Conservation (phyloP, 2,797 vertebrate species). For the Danio aesculapii region DNA sequence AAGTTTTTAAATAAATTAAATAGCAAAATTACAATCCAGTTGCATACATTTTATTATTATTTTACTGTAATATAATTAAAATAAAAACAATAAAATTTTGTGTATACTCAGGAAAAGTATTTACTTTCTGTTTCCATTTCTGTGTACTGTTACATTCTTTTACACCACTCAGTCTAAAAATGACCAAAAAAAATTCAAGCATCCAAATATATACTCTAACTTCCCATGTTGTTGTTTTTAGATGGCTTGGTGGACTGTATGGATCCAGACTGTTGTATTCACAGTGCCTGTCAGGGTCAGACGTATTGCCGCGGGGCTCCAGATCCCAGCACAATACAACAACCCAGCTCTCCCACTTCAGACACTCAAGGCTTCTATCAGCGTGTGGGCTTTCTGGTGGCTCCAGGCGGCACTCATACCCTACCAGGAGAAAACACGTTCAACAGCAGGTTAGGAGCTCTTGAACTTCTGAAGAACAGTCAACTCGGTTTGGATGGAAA, state of each 20-base stretch:
- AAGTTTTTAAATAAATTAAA: too few relatives aligned
- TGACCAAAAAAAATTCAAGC: background rate
- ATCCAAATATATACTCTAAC: background rate
- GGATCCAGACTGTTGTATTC: slow-evolving; percentile 98
- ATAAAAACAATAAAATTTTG: too few relatives aligned
- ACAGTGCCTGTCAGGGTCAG: slow-evolving; percentile 94
- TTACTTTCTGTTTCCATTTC: too few relatives aligned
- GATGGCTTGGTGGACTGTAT: slow-evolving; percentile 96
- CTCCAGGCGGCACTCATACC: slow-evolving; percentile 90
- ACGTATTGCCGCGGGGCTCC: slow-evolving; percentile 92
- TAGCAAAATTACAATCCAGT: too few relatives aligned
- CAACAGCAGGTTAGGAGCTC: slow-evolving; percentile 88
- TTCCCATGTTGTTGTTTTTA: slow-evolving; percentile 70
- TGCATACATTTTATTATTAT: too few relatives aligned
- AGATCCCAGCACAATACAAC: slow-evolving; percentile 85
- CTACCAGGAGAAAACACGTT: slow-evolving; percentile 92
- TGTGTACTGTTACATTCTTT: background rate
- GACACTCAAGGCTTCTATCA: slow-evolving; percentile 90
- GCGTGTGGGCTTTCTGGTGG: slow-evolving; percentile 91
- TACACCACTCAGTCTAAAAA: background rate
- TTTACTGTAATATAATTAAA: too few relatives aligned
- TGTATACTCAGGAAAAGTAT: too few relatives aligned
- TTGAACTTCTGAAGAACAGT: slow-evolving; percentile 41
- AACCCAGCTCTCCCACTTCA: slow-evolving; percentile 67
- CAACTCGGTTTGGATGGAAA: slow-evolving; percentile 12